Percentiles rank a stretch among this genome's conserved stretches.
phyloP scores from a whole-genome alignment of 92 coral and sea anemone species.

The Heliopora coerulea region DNA sequence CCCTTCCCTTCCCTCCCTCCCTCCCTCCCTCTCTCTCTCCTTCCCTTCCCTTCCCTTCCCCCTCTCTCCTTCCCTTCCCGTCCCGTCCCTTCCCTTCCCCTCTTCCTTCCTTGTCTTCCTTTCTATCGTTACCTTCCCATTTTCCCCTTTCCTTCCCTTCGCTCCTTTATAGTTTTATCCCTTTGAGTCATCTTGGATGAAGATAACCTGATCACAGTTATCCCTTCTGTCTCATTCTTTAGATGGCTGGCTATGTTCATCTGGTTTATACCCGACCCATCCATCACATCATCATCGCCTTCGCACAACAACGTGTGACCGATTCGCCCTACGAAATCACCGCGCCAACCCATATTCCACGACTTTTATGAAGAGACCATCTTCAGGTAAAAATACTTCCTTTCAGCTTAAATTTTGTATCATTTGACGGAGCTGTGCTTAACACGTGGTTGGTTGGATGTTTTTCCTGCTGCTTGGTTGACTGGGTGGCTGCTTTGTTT shows the following conservation, averaged over 20 bases:
- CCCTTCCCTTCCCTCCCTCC: not conserved
- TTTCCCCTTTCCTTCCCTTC: no score
- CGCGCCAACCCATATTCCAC: conserved; percentile 87
- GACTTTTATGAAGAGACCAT: conserved; percentile 73
- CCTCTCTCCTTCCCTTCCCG: not conserved
- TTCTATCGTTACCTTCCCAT: not conserved
- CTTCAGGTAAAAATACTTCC: conserved; percentile 38
- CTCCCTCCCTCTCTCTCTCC: not conserved
- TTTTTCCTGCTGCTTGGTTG: no score
- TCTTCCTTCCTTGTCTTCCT: not conserved
- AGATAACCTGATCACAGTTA: not conserved
- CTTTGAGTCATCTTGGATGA: no score
- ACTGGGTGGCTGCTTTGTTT: no score
- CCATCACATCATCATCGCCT: conserved; percentile 76
- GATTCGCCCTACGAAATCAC: conserved; percentile 79
- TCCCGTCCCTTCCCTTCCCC: not conserved
- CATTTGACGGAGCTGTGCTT: not conserved
- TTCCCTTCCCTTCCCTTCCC: not conserved
- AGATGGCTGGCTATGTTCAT: conserved; percentile 44
- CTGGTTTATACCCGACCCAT: conserved; percentile 43
- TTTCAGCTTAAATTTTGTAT: not conserved
- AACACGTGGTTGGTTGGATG: no score
- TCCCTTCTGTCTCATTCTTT: not conserved
- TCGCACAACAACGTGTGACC: conserved; percentile 79
- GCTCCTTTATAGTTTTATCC: no score